Base-by-base conservation (phyloP, 1,140 invertebrate genomes). In the Polypedilum vanderplanki region DNA sequence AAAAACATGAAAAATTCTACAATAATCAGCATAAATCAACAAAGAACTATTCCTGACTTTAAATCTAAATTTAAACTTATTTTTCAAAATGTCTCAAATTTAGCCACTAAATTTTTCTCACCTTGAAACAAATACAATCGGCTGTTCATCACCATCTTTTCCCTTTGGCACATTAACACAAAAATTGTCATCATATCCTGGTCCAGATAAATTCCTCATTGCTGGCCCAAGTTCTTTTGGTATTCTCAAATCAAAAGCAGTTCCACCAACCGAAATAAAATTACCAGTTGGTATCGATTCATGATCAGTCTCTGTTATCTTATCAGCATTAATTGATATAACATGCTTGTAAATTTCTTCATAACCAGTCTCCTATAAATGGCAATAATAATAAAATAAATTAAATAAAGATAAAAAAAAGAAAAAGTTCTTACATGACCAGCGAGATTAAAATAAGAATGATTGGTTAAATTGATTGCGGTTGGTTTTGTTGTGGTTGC, bases 401-500 rank as follows among this genome's bases (percentile, higher is more conserved):
- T 3, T 33, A 9, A 74, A 46, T n/a, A 57, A 17, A 74, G 33
- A 40, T 40, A 40, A 46, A 7, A n/a, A 3, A 17, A 46, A 7
- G 3, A 3, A 17, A 20, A 12, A 41, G 17, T 74, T 75, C 79
- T 78, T 80, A 86, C 87, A 82, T 96, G 92, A 4, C 95, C 95
- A 75, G 90, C 93, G 41, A 98, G 83, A 84, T 98, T 98, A 80
- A 98, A 98, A 81, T 97, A 98, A 5, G 92, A 87, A 81, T 98
- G 96, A 83, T 97, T 97, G 0, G 95, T 94, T 64, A 98, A 83
- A 83, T 96, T 98, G 0, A 98, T 87, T 1, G 93, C 89, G 0
- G 95, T 97, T 7, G 90, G 85, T 80, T 91, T 91, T 0, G 88
- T 90, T 0, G 90, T 88, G 7, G 85, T 88, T 0, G 93, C 91